Conservation (phyloP, 2,888 invertebrate genomes). For the Rotaria magnacalcarata region DNA sequence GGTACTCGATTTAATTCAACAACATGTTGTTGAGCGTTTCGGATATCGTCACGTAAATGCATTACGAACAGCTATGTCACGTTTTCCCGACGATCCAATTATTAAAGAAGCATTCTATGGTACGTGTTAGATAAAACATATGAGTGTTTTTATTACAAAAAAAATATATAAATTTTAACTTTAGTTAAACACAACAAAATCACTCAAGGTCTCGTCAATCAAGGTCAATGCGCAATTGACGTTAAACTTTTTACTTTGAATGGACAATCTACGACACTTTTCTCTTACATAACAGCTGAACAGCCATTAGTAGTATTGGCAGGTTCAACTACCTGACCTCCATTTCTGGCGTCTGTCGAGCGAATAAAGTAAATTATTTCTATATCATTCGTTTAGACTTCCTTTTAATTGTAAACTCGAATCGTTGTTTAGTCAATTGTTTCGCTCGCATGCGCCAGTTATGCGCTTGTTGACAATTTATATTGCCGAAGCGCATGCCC, state of each 20-base stretch:
- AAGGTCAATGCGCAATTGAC: neutral
- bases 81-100: slow-evolving; percentile 15
- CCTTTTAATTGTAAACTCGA: neutral
- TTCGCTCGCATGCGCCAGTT: neutral
- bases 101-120: slow-evolving; percentile 32
- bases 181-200: slow-evolving; percentile 15
- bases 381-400: neutral
- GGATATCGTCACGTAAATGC: neutral
- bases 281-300: neutral
- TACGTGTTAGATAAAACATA: neutral
- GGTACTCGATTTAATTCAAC: neutral
- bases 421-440: neutral
- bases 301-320: neutral
- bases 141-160: neutral
- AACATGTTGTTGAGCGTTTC: slow-evolving; percentile 27
- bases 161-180: too few relatives aligned
- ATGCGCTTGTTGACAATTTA: neutral
- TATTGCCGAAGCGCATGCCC: slow-evolving; percentile 29
- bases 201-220: slow-evolving; percentile 14
- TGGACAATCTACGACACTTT: neutral
- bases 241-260: neutral
- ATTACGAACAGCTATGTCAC: neutral
- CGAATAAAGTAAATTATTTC: neutral
- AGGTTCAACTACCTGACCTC: slow-evolving; percentile 20
- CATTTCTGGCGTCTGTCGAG: neutral